A percentile compares a stretch with the other conserved stretches of the same genome.
phyloP scores from a whole-genome alignment of 2,888 invertebrate genomes.

The Sialis lutaria region DNA sequence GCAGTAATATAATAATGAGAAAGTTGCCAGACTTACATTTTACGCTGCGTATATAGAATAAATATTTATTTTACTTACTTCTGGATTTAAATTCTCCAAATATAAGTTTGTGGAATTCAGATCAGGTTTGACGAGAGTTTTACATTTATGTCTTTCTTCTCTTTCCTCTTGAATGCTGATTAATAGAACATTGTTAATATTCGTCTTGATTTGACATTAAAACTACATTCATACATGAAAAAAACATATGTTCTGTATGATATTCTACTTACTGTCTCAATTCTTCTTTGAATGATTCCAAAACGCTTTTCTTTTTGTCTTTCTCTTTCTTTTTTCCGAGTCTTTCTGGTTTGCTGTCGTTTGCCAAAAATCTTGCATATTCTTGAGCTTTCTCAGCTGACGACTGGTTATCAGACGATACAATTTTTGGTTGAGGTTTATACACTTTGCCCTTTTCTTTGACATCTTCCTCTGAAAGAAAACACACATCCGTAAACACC shows the following conservation, averaged over 20 bases:
- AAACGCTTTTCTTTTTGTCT: conserved; percentile 87
- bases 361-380: conserved; percentile 42
- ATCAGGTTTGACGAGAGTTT: conserved; percentile 59
- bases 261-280: conserved; percentile 58
- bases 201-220: no score
- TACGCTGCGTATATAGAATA: background rate
- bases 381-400: conserved; percentile 51
- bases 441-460: conserved; percentile 82
- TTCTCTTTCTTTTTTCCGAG: conserved; percentile 52
- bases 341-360: conserved; percentile 47
- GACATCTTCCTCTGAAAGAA: conserved; percentile 60
- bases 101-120: conserved; percentile 97
- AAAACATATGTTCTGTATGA: conserved; percentile 1
- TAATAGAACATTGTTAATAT: conserved; percentile 7
- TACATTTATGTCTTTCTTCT: conserved; percentile 86
- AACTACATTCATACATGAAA: background rate
- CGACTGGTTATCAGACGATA: conserved; percentile 32
- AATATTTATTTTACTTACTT: conserved; percentile 35
- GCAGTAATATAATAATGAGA: background rate
- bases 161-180: conserved; percentile 91
- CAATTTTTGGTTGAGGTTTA: conserved; percentile 68
- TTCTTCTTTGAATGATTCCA: conserved; percentile 97
- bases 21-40: no score
- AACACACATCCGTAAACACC: conserved; percentile 7
- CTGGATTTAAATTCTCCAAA: conserved; percentile 91